Conservation (phyloP, 92 coral and sea anemone genomes). For the Epizoanthus ramosus region DNA sequence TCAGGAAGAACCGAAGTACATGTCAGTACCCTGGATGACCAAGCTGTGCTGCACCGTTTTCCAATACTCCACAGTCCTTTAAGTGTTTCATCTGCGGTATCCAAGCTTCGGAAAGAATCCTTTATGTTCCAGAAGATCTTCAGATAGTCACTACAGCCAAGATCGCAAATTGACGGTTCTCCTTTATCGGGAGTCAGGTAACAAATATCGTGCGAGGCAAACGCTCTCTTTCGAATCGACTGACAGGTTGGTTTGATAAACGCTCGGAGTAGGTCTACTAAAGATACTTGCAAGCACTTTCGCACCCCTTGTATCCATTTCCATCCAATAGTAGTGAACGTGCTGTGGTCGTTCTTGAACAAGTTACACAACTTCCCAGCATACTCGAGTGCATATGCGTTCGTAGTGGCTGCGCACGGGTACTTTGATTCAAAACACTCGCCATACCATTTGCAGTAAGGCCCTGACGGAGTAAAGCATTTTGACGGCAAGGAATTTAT, state of each 20-base stretch:
- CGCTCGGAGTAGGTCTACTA: slow-evolving; percentile 65
- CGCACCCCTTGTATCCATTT: slow-evolving; percentile 68
- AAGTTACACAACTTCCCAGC: slow-evolving; percentile 68
- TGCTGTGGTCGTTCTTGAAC: neutral
- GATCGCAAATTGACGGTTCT: slow-evolving; percentile 59
- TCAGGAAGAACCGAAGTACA: too few relatives aligned
- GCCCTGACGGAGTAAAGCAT: slow-evolving; percentile 71
- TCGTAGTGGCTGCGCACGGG: slow-evolving; percentile 62
- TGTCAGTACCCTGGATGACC: too few relatives aligned
- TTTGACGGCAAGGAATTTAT: slow-evolving; percentile 15
- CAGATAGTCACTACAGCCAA: slow-evolving; percentile 40
- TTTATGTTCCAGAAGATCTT: slow-evolving; percentile 64
- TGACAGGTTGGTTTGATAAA: slow-evolving; percentile 52
- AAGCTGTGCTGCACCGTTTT: slow-evolving; percentile 36
- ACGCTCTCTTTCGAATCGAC: slow-evolving; percentile 54
- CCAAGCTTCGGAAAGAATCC: slow-evolving; percentile 34
- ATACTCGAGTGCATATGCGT: slow-evolving; percentile 65
- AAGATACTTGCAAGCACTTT: slow-evolving; percentile 64
- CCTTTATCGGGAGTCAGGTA: slow-evolving; percentile 60
- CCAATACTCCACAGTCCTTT: slow-evolving; percentile 67
- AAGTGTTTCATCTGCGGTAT: slow-evolving; percentile 56
- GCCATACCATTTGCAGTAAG: slow-evolving; percentile 67
- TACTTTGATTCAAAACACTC: slow-evolving; percentile 63
- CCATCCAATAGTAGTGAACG: slow-evolving; percentile 43
- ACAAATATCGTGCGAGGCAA: slow-evolving; percentile 66